These are phyloP conservation scores for Lydus trimaculatus DNA, from an alignment of 2,888 invertebrate genomes.

Conservation along the genomic window DNA sequence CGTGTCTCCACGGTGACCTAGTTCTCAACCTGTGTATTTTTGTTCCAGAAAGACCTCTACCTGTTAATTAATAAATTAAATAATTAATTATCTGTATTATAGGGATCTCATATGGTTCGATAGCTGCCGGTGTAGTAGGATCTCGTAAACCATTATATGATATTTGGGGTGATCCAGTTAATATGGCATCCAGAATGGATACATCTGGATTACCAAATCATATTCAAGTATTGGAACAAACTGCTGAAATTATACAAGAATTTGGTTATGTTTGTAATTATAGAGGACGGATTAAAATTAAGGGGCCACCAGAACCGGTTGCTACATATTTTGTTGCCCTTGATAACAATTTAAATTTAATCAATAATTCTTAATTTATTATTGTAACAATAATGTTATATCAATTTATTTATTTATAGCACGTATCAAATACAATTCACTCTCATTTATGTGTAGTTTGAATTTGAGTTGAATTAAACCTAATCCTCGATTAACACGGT, in stretches of 20 bases:
- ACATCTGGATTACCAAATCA: conserved; percentile 83
- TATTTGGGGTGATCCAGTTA: conserved; percentile 97
- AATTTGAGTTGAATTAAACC: too few relatives aligned
- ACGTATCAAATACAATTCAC: neutral
- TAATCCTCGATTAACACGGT: too few relatives aligned
- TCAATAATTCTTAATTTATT: conserved; percentile 17
- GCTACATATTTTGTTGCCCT: conserved; percentile 78
- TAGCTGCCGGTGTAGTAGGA: conserved; percentile 94
- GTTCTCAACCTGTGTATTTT: too few relatives aligned
- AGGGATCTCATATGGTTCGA: conserved; percentile 90
- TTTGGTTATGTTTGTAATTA: conserved; percentile 74
- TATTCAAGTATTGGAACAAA: conserved; percentile 72
- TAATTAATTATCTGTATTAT: conserved; percentile 35
- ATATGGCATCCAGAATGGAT: conserved; percentile 97
- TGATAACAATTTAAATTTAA: conserved; percentile 38
- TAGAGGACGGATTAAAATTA: conserved; percentile 75
- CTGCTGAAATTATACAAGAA: conserved; percentile 72
- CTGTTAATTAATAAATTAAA: neutral
- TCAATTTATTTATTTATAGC: neutral
- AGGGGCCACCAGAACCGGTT: conserved; percentile 71
- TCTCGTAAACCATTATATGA: conserved; percentile 94
- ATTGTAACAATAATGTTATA: neutral
- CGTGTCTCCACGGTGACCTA: too few relatives aligned
- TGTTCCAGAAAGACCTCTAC: too few relatives aligned
- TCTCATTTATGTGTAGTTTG: neutral